phyloP scores from a whole-genome alignment of 2,113 vertebrate genomes.

The Nerophis lumbriciformis region DNA sequence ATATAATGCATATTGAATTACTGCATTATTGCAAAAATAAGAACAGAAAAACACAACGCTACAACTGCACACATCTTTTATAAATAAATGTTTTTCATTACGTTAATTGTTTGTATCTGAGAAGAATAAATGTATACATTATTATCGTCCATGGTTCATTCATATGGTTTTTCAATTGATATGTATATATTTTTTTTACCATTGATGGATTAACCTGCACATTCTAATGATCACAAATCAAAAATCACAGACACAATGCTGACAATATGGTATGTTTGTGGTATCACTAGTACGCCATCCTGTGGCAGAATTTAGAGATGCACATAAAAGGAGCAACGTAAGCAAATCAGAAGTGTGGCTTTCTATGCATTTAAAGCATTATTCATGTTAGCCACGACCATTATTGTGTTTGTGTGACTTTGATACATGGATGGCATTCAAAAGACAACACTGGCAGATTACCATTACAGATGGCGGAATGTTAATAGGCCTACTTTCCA shows the following conservation, averaged over 20 bases:
- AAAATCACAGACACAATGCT: neutral
- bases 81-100: too few relatives aligned
- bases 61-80: too few relatives aligned
- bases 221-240: neutral
- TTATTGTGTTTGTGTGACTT: neutral
- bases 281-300: conserved; percentile 7
- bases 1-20: too few relatives aligned
- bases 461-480: too few relatives aligned
- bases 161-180: neutral
- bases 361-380: neutral
- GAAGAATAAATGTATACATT: neutral
- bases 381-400: neutral
- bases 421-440: neutral
- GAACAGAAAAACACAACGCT: too few relatives aligned
- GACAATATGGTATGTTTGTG: neutral
- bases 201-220: neutral
- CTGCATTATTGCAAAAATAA: too few relatives aligned
- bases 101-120: too few relatives aligned
- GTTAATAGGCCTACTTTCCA: too few relatives aligned
- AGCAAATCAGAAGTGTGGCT: neutral
- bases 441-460: too few relatives aligned
- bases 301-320: conserved; percentile 10
- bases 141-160: neutral
- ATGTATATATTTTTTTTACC: conserved; percentile 2
- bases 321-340: neutral